Base-by-base conservation (phyloP, 2,797 vertebrate species). In the Falco berigora region DNA sequence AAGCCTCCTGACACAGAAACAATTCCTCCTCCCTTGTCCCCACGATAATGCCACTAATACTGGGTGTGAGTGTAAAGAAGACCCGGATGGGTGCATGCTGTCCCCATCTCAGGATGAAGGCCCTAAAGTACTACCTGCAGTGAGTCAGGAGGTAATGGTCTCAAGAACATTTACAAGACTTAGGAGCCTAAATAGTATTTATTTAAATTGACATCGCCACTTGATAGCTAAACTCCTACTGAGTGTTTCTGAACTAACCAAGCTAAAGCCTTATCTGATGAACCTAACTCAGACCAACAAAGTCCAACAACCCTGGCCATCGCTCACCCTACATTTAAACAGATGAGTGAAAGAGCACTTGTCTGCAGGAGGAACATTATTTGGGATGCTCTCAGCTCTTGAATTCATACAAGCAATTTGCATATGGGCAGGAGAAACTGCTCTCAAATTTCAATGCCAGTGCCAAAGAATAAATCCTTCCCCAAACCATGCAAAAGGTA, bases 401-500 rank as follows among this genome's bases (percentile, higher is more conserved):
- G 22, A 69, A 74, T 87, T 92, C 14, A 14, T 68, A 62, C 0
- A 0, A 85, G 14, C 1, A 5, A 82, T 93, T 94, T 96, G 56
- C 64, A 52, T 77, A 40, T 1, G 14, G 58, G 46, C 34, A 86
- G 64, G 34, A 92, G 24, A 92, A 94, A 40, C 40, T 66, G 34
- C 34, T 87, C 53, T 91, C 73, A 83, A 58, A 52, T 91, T 93
- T 95, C 53, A n/a, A 8, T 46, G 62, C 23, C 38, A 14, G 44
- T 80, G 68, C 62, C 62, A 68, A 93, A 86, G 76, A 94, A 92
- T 92, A 94, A 90, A 91, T 90, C 90, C 81, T 81, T 92, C 90
- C 76, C 44, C 63, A 67, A 92, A 86, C 75, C 49, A 22, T 3
- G 64, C 3, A 4, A 93, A 96, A 96, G 82, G 83, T 94, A 97